Evolutionary conservation across 2,113 vertebrate species (phyloP), one percentile per base, ranked within the genome.

Genomic region (Burhinus oedicnemus): DNA sequence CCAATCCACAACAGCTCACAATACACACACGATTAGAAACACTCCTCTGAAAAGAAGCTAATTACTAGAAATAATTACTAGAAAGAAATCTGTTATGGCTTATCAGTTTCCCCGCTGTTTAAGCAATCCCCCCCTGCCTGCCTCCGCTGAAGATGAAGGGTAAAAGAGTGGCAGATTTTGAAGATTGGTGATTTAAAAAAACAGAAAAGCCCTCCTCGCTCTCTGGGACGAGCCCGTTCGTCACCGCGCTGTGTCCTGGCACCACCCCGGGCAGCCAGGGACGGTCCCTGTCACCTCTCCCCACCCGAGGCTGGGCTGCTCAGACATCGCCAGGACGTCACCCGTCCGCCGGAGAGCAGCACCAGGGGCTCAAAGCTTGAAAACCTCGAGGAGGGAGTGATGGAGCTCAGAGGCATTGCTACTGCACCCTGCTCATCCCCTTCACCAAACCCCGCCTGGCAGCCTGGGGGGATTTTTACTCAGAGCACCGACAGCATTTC

Each of bases 21-120:
- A 96, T 97, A 68, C 89, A 49, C 93, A 68, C 87, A 52, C 87
- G 95, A 97, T 97, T 95, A 97, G 93, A 61, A 95, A 78, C 88
- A 79, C 74, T 76, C 84, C 89, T 95, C 92, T 96, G 96, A 97
- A 97, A 97, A 96, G 95, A 70, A 97, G 96, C 93, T 97, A 97
- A 98, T 98, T 96, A 97, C 95, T 88, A 93, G 95, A 97, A 97
- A 96, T 96, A 97, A 98, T 97, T 96, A 96, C 97, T 91, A 93
- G 91, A 97, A 97, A 93, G 93, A 94, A 96, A 96, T 96, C 95
- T 95, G 69, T 96, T 91, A 60, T 58, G 95, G 92, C 77, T 96
- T 95, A 95, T 96, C 82, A 89, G 87, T 92, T 96, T 69, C 84
- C 61, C 75, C 0, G 5, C 58, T 75, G 80, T 57, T 96, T 83